Evolutionary conservation across 2,888 invertebrate genomes (phyloP), one percentile per base, ranked within the genome.

Genomic region (Lymantria monacha): DNA sequence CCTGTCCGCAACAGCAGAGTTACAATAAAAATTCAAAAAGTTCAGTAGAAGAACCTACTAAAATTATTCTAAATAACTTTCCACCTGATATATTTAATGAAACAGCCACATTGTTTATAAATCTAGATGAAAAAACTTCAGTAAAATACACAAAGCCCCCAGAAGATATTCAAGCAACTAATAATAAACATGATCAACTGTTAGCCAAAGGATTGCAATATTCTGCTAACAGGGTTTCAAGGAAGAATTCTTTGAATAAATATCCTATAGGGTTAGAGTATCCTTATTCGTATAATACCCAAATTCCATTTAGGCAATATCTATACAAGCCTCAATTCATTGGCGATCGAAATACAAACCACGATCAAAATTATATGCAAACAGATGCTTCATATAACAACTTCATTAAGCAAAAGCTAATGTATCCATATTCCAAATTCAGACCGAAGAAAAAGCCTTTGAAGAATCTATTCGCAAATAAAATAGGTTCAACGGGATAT

Each of bases 81-180:
- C 55, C 46, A 9, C 70, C 70, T n/a, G 70, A 87, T 49, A 48
- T 87, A 0, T 83, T 89, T 37, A 76, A 81, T 37, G 89, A 89
- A 71, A 86, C 84, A 1, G 63, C 66, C 11, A 72, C 52, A 46
- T 54, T 89, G 0, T 88, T 87, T 38, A 72, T 79, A 1, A 67
- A 80, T 58, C 67, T 84, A 48, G 63, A 72, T 0, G 46, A 38
- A 1, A 44, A 40, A 7, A 12, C 49, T 46, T 22, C 46, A 7
- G 30, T 22, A 30, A 9, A 48, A n/a, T n/a, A 11, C 14, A 30
- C 36, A 9, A 42, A 42, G 30, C 36, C 30, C 31, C 3, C 10
- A 9, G 22, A 11, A 36, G 33, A 44, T 22, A 33, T 9, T 10
- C 3, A 12, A 37, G 8, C 46, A 55, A 38, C 42, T 5, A 7